phyloP scores from a whole-genome alignment of 64 coral and sea anemone genomes.

The Stylophora pistillata region DNA sequence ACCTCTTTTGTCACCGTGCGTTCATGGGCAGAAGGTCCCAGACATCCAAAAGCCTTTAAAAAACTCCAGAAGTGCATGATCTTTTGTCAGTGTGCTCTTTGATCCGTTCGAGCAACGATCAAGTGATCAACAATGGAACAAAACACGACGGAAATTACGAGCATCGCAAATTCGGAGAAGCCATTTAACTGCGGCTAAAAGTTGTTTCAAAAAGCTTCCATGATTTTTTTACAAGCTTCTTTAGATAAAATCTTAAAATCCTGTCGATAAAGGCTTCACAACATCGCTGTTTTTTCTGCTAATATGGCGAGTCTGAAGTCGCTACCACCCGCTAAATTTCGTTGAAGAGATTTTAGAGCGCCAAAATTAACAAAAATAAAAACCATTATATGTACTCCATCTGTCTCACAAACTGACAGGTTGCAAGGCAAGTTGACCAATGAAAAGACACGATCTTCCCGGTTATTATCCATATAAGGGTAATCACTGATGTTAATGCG shows the following conservation, averaged over 20 bases:
- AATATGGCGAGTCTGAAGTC: slow-evolving; percentile 15
- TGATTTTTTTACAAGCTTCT: background rate
- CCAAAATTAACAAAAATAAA: background rate
- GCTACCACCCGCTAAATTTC: background rate
- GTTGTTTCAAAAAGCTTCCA: background rate
- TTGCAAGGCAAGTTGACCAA: background rate
- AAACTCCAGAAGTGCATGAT: slow-evolving; percentile 30
- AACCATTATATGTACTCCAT: background rate
- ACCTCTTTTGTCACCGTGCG: slow-evolving; percentile 4
- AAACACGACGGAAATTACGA: background rate
- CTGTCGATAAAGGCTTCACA: background rate
- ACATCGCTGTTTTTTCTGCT: background rate
- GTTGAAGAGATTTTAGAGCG: slow-evolving; percentile 1
- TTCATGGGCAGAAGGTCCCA: background rate
- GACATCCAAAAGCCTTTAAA: slow-evolving; percentile 13
- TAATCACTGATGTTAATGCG: background rate
- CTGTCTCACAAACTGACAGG: background rate
- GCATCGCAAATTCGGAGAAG: background rate
- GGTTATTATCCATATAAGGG: background rate
- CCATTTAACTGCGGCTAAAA: background rate
- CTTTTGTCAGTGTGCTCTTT: slow-evolving; percentile 16
- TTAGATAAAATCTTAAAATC: background rate
- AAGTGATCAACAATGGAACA: background rate
- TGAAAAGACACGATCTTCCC: background rate
- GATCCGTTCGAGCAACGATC: slow-evolving; percentile 10